Base-by-base conservation (phyloP, 2,888 invertebrate genomes). In the Epirrhoe alternata region DNA sequence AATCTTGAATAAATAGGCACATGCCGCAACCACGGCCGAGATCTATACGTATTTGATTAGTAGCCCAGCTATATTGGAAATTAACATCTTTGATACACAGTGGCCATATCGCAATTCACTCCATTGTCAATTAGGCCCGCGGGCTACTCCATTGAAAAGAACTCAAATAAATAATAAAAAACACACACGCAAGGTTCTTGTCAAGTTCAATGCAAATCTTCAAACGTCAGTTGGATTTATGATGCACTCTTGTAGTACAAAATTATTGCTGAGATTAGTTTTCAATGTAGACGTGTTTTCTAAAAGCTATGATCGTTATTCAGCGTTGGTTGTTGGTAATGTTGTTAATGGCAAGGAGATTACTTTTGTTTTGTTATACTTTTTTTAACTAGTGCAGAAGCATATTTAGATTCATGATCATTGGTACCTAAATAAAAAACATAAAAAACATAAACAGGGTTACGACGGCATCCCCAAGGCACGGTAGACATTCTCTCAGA, bases 181-280 rank as follows among this genome's bases (percentile, higher is more conserved):
- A 78, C 75, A 75, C 79, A 80, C 76, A 77, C 47, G 66, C 80
- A 82, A 85, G 86, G 84, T 77, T 75, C 73, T 72, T 76, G 71
- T 76, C 74, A 72, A 77, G 67, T 52, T 47, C 62, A 68, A 70
- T 71, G 77, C 72, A 71, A 77, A 72, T 71, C 74, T 75, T 61
- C 38, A 47, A 63, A 16, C 47, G 14, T 47, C 7, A 47, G 47
- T 7, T 5, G 12, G n/a, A 33, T 42, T 42, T 42, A 47, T 47
- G 47, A 47, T 47, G 47, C 47, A 47, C 16, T 42, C 12, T 47
- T 47, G 47, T 14, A 45, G 14, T 16, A 47, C 6, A 12, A 24
- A n/a, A 14, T 47, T 47, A 12, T 42, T 42, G 12, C 38, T 6
- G 47, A 14, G 14, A 47, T 16, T 14, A 14, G 6, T 16, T 47